These are phyloP conservation scores for Dipus sagitta DNA, from an alignment of 2,797 vertebrate species.

Conservation along the genomic window DNA sequence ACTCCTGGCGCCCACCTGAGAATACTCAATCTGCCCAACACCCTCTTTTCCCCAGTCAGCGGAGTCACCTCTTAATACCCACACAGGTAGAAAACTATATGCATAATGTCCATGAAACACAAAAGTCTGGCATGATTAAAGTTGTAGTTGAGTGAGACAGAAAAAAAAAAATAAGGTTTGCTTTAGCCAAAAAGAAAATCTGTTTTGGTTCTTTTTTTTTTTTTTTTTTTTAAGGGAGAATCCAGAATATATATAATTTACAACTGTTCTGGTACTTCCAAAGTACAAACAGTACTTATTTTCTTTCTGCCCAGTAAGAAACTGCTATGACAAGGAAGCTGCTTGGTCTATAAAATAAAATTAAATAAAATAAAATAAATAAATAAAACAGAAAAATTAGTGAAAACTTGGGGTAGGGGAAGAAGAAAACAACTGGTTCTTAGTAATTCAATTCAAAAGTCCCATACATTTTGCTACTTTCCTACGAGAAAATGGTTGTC, in stretches of 20 bases:
- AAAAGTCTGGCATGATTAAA: constrained; percentile 84
- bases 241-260: constrained; percentile 84
- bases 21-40: constrained; percentile 59
- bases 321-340: constrained; percentile 81
- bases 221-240: constrained; percentile 81
- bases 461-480: constrained; percentile 76
- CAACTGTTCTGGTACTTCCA: constrained; percentile 81
- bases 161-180: constrained; percentile 56
- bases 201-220: background rate
- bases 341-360: constrained; percentile 80
- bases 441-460: constrained; percentile 73
- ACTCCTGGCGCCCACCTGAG: constrained; percentile 72
- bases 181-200: constrained; percentile 74
- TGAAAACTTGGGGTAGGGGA: background rate
- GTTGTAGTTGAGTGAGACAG: constrained; percentile 82
- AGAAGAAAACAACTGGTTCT: constrained; percentile 58
- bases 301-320: constrained; percentile 81
- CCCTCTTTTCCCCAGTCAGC: constrained; percentile 66
- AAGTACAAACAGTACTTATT: constrained; percentile 81
- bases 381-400: background rate
- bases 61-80: constrained; percentile 78
- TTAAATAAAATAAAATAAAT: constrained; percentile 40
- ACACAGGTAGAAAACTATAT: constrained; percentile 81
- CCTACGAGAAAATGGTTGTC: constrained; percentile 36
- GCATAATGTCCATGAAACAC: constrained; percentile 76